Evolutionary conservation across 2,113 vertebrate species (phyloP), one percentile per base, ranked within the genome.

Genomic region (Gadus macrocephalus): DNA sequence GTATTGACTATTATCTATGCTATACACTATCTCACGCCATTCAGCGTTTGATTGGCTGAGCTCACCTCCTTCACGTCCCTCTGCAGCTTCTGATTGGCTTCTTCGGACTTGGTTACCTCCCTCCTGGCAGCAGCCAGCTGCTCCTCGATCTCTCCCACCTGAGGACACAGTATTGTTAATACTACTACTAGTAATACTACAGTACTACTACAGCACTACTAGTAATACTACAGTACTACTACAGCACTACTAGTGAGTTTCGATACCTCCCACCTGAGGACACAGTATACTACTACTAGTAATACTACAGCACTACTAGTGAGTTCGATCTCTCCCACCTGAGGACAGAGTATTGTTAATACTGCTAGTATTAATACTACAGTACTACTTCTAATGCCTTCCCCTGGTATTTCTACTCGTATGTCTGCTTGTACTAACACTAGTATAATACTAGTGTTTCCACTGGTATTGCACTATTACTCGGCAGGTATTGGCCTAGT

Each of bases 121-220:
- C 94, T 93, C 82, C 94, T 94, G 78, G 94, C 95, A 11, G 93
- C 92, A 12, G 93, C 93, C 79, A 95, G 89, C 91, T 96, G 94
- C 77, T 96, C 95, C 89, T 96, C 95, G 75, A 96, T 90, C 89
- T 96, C 94, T 12, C 94, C 94, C 83, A 96, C 94, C 92, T 96
- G 91, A 79, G 69, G 75, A 81, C 67, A 73, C 64, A 59, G 70
- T 69, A 77, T 28, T 28, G 62, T 61, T 27, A 62, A 25, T 31
- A 62, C 0, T 14, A 25, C 20, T 17, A 14, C 20, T 20, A n/a
- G 25, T 61, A 22, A 19, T 78, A 74, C 75, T 53, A 75, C 64
- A 56, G 62, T 16, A 66, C 59, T 25, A 12, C 5, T 19, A n/a
- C n/a, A 58, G 55, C 14, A 58, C 55, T 8, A 4, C 38, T 42